Conservation (phyloP, 2,888 invertebrate species). For the Isoperla grammatica region DNA sequence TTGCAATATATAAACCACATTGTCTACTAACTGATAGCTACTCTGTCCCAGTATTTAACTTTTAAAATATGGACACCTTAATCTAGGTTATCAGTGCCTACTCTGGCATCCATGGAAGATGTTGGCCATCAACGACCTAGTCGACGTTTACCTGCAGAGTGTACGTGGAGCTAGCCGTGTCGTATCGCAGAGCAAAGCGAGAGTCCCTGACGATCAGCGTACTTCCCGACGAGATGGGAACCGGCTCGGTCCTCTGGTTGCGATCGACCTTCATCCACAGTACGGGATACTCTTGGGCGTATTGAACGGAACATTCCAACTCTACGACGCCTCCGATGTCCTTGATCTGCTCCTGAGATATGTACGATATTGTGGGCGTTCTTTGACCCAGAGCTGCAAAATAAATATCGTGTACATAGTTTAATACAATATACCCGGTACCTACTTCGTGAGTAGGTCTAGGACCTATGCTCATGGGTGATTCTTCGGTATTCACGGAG, state of each 20-base stretch:
- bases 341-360: constrained; percentile 86
- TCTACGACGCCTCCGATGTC: constrained; percentile 88
- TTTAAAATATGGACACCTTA: no score
- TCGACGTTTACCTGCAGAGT: constrained; percentile 69
- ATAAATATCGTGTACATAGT: no score
- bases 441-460: no score
- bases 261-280: constrained; percentile 69
- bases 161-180: constrained; percentile 73
- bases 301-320: constrained; percentile 82
- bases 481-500: no score
- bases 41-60: no score
- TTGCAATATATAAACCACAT: no score
- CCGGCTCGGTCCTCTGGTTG: constrained; percentile 56
- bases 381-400: constrained; percentile 48
- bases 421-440: no score
- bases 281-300: constrained; percentile 81
- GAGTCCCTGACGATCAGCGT: constrained; percentile 79
- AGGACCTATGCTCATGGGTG: no score
- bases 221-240: constrained; percentile 79
- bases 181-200: constrained; percentile 73
- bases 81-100: no score
- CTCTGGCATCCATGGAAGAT: no score
- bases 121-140: no score
- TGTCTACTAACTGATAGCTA: no score
- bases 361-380: constrained; percentile 84